Percentiles rank a stretch among this genome's conserved stretches.
Conservation (phyloP, 2,888 invertebrate genomes). For the Eledona agricola region DNA sequence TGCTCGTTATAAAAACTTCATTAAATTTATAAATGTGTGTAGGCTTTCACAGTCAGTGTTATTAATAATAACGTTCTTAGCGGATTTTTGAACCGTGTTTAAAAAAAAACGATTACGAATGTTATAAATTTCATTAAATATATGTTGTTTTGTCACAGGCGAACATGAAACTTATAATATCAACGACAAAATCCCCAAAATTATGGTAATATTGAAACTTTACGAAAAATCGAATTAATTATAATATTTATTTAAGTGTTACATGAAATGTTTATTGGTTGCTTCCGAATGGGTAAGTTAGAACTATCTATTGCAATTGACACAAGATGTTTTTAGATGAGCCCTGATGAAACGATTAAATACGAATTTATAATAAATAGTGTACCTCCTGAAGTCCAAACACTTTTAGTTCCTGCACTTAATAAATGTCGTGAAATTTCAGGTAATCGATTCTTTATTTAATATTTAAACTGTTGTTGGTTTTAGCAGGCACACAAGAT, state of each 20-base stretch:
- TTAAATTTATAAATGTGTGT: too few relatives aligned
- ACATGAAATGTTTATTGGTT: conserved; percentile 55
- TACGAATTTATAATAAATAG: conserved; percentile 50
- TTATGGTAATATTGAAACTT: conserved; percentile 42
- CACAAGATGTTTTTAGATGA: conserved; percentile 48
- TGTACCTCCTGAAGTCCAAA: conserved; percentile 49
- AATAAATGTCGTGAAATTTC: conserved; percentile 51
- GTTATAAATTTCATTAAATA: too few relatives aligned
- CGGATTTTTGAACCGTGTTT: too few relatives aligned
- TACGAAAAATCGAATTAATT: neutral
- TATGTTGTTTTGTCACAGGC: too few relatives aligned
- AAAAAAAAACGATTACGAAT: too few relatives aligned
- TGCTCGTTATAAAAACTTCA: too few relatives aligned
- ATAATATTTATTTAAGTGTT: conserved; percentile 49
- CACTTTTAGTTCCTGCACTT: conserved; percentile 47
- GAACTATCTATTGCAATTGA: too few relatives aligned
- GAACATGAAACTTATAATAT: conserved; percentile 48
- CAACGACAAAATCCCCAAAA: conserved; percentile 45
- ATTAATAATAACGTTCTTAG: too few relatives aligned
- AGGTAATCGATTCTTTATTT: conserved; percentile 40
- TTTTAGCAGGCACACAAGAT: conserved; percentile 50
- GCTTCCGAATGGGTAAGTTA: conserved; percentile 55
- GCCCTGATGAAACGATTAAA: conserved; percentile 48
- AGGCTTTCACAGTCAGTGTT: too few relatives aligned
- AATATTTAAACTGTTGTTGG: too few relatives aligned